Percentiles rank a stretch among this genome's conserved stretches.
phyloP scores from a whole-genome alignment of 1,140 invertebrate species.

The Acyrthosiphon pisum region DNA sequence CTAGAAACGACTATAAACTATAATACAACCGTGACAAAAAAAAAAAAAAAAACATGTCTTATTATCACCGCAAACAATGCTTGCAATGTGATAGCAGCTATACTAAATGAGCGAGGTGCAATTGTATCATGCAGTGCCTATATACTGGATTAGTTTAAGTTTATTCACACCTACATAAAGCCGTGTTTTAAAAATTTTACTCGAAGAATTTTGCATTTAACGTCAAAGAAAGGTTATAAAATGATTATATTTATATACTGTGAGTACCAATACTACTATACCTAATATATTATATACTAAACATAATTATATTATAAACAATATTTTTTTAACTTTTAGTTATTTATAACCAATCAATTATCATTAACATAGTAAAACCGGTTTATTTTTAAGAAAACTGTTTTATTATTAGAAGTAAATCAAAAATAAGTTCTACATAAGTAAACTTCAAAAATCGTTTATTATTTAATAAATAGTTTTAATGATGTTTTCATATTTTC shows the following conservation, averaged over 20 bases:
- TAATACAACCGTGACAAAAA: slow-evolving; percentile 44
- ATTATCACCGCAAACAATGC: slow-evolving; percentile 45
- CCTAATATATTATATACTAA: neutral
- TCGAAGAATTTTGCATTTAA: neutral
- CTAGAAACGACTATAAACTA: slow-evolving; percentile 36
- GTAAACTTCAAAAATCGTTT: too few relatives aligned
- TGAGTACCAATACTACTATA: neutral
- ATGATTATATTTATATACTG: neutral
- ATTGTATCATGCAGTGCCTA: slow-evolving; percentile 28
- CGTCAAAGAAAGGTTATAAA: neutral
- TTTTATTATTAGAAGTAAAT: neutral
- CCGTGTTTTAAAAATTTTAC: neutral
- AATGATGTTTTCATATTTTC: neutral
- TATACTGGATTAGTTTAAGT: slow-evolving; percentile 41
- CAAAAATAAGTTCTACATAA: neutral
- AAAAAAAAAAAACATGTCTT: slow-evolving; percentile 56
- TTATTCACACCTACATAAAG: slow-evolving; percentile 38
- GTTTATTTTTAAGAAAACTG: neutral
- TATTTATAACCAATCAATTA: neutral
- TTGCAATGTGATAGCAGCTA: slow-evolving; percentile 30
- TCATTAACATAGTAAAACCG: neutral
- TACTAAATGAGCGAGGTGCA: slow-evolving; percentile 6
- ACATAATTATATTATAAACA: neutral
- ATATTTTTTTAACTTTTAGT: neutral
- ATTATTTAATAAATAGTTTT: neutral